Evolutionary conservation across 1,140 invertebrate genomes (phyloP).

Genomic region (Calephelis virginiensis): DNA sequence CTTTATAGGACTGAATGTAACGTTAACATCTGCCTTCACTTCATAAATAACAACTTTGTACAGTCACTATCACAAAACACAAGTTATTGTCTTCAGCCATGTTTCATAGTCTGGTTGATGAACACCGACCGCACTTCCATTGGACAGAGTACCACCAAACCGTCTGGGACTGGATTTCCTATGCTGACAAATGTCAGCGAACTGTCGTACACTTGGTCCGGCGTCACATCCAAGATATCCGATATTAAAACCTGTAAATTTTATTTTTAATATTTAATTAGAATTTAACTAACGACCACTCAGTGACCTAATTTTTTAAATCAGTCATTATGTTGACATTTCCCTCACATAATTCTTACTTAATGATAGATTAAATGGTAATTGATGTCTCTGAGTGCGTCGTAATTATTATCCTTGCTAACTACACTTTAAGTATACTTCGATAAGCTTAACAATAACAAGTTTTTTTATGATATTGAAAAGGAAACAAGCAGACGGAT

Average conservation of each 20-base stretch:
- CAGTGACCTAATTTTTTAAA: too few relatives aligned
- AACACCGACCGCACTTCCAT: constrained; percentile 62
- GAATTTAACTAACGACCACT: too few relatives aligned
- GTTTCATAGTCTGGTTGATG: constrained; percentile 49
- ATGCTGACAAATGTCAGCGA: constrained; percentile 49
- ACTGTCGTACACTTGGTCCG: constrained; percentile 45
- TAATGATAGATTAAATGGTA: too few relatives aligned
- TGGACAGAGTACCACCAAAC: constrained; percentile 49
- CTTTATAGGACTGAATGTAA: not conserved
- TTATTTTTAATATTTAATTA: too few relatives aligned
- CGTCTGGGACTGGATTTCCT: constrained; percentile 30
- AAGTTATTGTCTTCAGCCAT: constrained; percentile 23
- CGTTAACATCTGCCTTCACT: not conserved
- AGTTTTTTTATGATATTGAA: too few relatives aligned
- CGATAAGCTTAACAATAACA: too few relatives aligned
- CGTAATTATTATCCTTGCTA: too few relatives aligned
- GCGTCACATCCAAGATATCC: constrained; percentile 44
- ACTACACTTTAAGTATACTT: too few relatives aligned
- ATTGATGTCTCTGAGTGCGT: too few relatives aligned
- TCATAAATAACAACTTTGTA: not conserved
- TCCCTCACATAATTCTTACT: too few relatives aligned
- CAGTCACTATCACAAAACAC: constrained; percentile 2
- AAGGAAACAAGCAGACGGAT: too few relatives aligned
- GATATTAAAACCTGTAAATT: constrained; percentile 45
- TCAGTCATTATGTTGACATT: too few relatives aligned